Evolutionary conservation across 1,140 invertebrate species (phyloP).

Genomic region (Condylostylus longicornis): DNA sequence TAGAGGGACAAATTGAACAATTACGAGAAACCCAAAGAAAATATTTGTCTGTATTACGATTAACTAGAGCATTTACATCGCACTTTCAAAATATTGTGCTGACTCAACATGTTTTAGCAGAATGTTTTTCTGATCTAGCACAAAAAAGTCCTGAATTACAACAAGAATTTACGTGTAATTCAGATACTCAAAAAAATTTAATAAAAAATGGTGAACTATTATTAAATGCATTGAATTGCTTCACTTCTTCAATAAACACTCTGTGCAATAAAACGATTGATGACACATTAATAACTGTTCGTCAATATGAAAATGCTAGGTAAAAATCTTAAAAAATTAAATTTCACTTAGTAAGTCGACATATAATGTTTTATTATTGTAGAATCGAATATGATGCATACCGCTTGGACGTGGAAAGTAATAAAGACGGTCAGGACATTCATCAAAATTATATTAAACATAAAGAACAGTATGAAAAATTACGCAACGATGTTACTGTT

Average conservation of each 20-base stretch:
- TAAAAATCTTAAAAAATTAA: constrained; percentile 24
- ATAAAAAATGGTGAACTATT: constrained; percentile 89
- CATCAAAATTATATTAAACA: constrained; percentile 70
- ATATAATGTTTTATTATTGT: neutral
- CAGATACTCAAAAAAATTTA: constrained; percentile 83
- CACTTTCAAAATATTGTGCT: constrained; percentile 83
- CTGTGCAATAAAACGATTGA: constrained; percentile 94
- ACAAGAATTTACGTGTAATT: constrained; percentile 89
- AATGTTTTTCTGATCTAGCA: constrained; percentile 81
- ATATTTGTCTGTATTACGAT: constrained; percentile 73
- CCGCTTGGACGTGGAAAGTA: constrained; percentile 73
- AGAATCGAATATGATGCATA: constrained; percentile 97
- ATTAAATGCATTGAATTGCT: constrained; percentile 84
- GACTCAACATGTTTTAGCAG: constrained; percentile 43
- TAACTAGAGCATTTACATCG: constrained; percentile 67
- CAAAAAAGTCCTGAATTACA: constrained; percentile 90
- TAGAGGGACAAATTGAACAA: constrained; percentile 84
- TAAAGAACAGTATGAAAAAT: constrained; percentile 78
- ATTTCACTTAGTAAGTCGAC: no score
- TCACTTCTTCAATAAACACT: constrained; percentile 88
- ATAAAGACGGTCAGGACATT: constrained; percentile 60
- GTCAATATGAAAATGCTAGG: constrained; percentile 84
- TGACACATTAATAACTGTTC: constrained; percentile 83
- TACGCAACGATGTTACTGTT: constrained; percentile 81
- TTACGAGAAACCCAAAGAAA: constrained; percentile 87